phyloP scores from a whole-genome alignment of 1,140 invertebrate genomes.

The Ceratina japonica region DNA sequence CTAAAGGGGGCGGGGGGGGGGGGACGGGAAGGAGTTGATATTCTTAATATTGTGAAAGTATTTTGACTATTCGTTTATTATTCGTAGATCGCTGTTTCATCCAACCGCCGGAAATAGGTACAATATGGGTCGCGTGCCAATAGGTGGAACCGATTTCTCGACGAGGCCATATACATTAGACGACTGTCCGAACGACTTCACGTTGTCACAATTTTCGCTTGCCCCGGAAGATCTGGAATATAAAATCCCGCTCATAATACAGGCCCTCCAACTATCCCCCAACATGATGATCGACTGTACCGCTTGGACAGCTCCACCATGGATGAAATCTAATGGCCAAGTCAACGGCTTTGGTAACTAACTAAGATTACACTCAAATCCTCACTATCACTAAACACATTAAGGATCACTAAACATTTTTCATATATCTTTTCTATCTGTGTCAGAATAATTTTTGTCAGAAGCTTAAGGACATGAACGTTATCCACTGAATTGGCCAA shows the following conservation, averaged over 20 bases:
- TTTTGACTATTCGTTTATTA: too few species aligned
- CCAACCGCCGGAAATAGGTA: slow-evolving; percentile 81
- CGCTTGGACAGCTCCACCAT: slow-evolving; percentile 92
- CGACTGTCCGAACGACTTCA: slow-evolving; percentile 75
- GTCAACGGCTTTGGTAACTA: slow-evolving; percentile 42
- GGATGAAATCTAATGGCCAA: slow-evolving; percentile 94
- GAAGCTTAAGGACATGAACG: too few species aligned
- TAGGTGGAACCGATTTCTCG: slow-evolving; percentile 87
- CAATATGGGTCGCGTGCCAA: slow-evolving; percentile 82
- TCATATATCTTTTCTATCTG: too few species aligned
- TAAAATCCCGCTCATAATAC: slow-evolving; percentile 75
- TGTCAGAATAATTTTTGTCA: too few species aligned
- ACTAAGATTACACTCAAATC: too few species aligned
- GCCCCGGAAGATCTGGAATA: slow-evolving; percentile 74
- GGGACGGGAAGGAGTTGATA: too few species aligned
- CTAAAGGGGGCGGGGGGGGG: too few species aligned
- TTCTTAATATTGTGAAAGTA: too few species aligned
- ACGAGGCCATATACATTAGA: slow-evolving; percentile 85
- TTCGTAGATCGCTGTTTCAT: slow-evolving; percentile 74
- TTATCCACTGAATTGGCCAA: too few species aligned
- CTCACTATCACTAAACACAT: too few species aligned
- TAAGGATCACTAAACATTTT: too few species aligned
- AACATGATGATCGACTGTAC: slow-evolving; percentile 82
- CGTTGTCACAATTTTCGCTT: slow-evolving; percentile 72
- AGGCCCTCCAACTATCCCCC: slow-evolving; percentile 63